phyloP scores from a whole-genome alignment of 92 coral and sea anemone genomes.

The Anthopleura xanthogrammica region DNA sequence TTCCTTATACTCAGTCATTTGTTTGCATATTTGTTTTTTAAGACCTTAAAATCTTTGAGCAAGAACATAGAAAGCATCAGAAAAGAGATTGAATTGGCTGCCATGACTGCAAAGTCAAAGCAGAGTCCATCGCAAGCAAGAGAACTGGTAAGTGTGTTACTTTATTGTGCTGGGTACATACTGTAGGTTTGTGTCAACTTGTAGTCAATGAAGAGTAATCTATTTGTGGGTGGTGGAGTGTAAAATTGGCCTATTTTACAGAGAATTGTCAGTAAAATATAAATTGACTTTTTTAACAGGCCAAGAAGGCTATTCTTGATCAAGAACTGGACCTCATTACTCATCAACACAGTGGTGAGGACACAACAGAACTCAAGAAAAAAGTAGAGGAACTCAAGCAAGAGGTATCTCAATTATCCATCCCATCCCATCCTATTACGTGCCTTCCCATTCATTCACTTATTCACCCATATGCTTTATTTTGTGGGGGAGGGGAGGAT shows the following conservation, averaged over 20 bases:
- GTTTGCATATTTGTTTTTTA: slow-evolving; percentile 12
- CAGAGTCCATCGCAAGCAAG: slow-evolving; percentile 95
- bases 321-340: slow-evolving; percentile 93
- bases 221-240: no score
- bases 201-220: no score
- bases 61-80: slow-evolving; percentile 75
- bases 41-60: slow-evolving; percentile 89
- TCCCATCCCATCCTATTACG: not conserved
- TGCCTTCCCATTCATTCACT: not conserved
- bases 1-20: no score
- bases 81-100: slow-evolving; percentile 89
- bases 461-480: not conserved
- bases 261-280: no score
- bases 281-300: slow-evolving; percentile 43
- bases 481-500: slow-evolving; percentile 34
- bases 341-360: slow-evolving; percentile 96
- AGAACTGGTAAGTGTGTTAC: slow-evolving; percentile 75
- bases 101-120: slow-evolving; percentile 92
- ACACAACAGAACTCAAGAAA: slow-evolving; percentile 90
- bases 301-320: slow-evolving; percentile 93
- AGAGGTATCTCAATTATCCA: slow-evolving; percentile 60
- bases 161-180: not conserved
- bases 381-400: slow-evolving; percentile 97
- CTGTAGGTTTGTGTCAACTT: no score
- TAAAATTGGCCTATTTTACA: no score